These are phyloP conservation scores for Sturnira hondurensis DNA, from an alignment of 2,113 vertebrate genomes.

Conservation along the genomic window DNA sequence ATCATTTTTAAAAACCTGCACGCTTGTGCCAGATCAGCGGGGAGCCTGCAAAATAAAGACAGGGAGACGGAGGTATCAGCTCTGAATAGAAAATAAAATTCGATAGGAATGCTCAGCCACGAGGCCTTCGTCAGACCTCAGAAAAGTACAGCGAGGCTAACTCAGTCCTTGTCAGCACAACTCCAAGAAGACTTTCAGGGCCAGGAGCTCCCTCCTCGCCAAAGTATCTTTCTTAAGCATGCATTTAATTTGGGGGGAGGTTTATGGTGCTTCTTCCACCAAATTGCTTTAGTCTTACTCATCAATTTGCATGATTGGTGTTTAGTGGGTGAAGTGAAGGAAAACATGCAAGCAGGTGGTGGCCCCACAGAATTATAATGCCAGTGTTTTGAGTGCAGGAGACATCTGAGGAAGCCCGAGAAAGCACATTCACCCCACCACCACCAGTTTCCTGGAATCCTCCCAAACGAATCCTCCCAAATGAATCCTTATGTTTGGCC, in stretches of 20 bases:
- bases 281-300: constrained; percentile 53
- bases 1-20: constrained; percentile 73
- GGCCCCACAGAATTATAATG: not conserved
- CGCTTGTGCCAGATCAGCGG: constrained; percentile 73
- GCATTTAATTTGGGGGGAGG: constrained; percentile 3
- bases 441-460: not conserved
- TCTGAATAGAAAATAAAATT: constrained; percentile 76
- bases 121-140: constrained; percentile 70
- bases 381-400: not conserved
- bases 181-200: constrained; percentile 56
- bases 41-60: constrained; percentile 71
- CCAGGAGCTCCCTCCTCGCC: constrained; percentile 12
- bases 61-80: constrained; percentile 63
- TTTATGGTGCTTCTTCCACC: constrained; percentile 20
- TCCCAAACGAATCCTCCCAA: not conserved
- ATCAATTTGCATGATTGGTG: not conserved
- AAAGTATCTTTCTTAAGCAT: constrained; percentile 53
- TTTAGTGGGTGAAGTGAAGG: not conserved
- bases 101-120: constrained; percentile 67
- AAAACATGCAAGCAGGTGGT: not conserved
- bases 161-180: constrained; percentile 56
- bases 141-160: constrained; percentile 73
- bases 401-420: not conserved
- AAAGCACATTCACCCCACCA: not conserved
- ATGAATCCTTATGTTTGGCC: not conserved